Percentiles rank a stretch among this genome's conserved stretches.
Conservation (phyloP, 2,888 invertebrate genomes). For the Drosophila bunnanda region DNA sequence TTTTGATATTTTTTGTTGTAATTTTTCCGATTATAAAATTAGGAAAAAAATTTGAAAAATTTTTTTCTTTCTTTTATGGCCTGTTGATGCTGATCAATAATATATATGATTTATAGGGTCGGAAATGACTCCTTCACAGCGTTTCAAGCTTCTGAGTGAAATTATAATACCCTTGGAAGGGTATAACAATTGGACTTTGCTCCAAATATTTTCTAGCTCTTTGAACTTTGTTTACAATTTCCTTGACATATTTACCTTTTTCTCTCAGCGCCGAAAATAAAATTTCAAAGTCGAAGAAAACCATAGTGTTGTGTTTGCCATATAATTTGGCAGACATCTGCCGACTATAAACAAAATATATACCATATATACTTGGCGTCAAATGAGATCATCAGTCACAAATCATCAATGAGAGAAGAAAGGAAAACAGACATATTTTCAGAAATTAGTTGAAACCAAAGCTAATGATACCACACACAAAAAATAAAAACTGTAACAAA, state of each 20-base stretch:
- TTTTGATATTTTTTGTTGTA: too few species aligned
- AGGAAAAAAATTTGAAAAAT: too few species aligned
- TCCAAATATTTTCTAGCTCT: not conserved
- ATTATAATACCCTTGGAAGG: too few species aligned
- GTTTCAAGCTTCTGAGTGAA: too few species aligned
- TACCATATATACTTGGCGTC: constrained; percentile 46
- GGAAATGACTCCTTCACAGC: too few species aligned
- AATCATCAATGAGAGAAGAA: constrained; percentile 40
- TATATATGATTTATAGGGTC: too few species aligned
- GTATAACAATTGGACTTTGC: not conserved
- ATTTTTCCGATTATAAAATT: too few species aligned
- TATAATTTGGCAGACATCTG: constrained; percentile 64
- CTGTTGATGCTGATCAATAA: too few species aligned
- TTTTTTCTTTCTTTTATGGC: too few species aligned
- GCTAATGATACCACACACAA: constrained; percentile 27
- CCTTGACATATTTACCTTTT: constrained; percentile 73
- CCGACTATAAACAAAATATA: constrained; percentile 59
- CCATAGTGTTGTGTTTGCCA: constrained; percentile 14
- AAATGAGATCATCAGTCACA: constrained; percentile 70
- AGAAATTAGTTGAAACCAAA: constrained; percentile 37
- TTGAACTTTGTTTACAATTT: constrained; percentile 48
- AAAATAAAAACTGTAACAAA: constrained; percentile 40
- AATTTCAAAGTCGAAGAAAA: constrained; percentile 28
- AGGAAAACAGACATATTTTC: constrained; percentile 36
- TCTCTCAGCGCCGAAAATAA: constrained; percentile 36